Percentiles rank a stretch among this genome's conserved stretches.
These are phyloP conservation scores for Mustela nigripes DNA, from an alignment of 2,113 vertebrate species.

Conservation along the genomic window DNA sequence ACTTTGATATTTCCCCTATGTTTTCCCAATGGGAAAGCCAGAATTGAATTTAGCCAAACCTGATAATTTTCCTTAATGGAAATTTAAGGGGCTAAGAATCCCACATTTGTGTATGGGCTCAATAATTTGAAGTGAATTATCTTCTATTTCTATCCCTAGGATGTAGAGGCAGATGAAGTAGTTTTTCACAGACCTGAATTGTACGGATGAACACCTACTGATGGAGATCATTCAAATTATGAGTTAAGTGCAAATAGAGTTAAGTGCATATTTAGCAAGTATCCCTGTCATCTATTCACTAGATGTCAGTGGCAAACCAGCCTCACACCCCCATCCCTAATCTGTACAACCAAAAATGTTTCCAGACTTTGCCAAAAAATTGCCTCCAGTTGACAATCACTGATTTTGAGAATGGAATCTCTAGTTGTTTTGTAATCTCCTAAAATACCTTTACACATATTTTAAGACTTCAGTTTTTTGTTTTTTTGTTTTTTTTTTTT, in stretches of 20 bases:
- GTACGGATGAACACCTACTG: background rate
- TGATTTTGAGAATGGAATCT: background rate
- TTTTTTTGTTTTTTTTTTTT: background rate
- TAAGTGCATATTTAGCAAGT: background rate
- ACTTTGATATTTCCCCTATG: background rate
- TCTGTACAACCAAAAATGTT: background rate
- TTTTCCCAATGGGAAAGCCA: background rate
- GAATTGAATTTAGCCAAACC: background rate
- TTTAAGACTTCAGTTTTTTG: background rate
- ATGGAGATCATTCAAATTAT: background rate
- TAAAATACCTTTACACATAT: background rate
- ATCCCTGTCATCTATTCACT: background rate
- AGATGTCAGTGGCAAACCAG: background rate
- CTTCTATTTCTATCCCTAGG: background rate
- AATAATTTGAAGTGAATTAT: background rate
- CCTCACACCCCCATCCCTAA: rapidly evolving
- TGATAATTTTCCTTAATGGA: background rate
- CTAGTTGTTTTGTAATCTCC: background rate
- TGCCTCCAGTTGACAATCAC: background rate
- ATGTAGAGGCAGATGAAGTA: background rate
- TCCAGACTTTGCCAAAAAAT: background rate
- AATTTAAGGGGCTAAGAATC: background rate
- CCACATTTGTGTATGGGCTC: background rate
- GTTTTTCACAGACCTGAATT: background rate
- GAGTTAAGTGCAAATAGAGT: background rate